phyloP scores from a whole-genome alignment of 2,113 vertebrate species.

The Pterocles burchelli region DNA sequence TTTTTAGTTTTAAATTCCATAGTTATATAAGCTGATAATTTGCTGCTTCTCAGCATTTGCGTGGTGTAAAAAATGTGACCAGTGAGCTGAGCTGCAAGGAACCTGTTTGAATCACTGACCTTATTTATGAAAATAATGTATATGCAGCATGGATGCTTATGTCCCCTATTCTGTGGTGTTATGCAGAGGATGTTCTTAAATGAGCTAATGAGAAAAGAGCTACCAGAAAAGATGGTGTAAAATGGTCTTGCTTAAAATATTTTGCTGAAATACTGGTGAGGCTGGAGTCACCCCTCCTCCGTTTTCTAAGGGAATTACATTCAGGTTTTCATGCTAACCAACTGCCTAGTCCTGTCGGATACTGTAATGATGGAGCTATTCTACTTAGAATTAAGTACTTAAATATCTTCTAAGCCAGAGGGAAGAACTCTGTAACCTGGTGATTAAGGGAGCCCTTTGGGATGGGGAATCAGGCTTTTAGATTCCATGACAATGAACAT shows the following conservation, averaged over 20 bases:
- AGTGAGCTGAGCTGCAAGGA: neutral
- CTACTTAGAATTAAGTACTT: neutral
- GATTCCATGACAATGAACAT: neutral
- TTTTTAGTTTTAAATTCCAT: neutral
- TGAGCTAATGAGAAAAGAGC: neutral
- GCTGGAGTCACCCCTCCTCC: neutral
- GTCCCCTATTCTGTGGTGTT: neutral
- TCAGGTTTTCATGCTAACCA: neutral
- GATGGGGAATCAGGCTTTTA: neutral
- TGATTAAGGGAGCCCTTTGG: conserved; percentile 3
- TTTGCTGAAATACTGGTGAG: neutral
- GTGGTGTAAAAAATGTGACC: neutral
- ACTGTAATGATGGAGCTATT: neutral
- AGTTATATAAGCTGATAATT: neutral
- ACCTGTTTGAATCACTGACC: neutral
- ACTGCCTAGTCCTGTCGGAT: neutral
- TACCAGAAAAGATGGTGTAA: neutral
- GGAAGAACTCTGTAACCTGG: neutral
- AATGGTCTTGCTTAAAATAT: neutral
- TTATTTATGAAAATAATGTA: neutral
- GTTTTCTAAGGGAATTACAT: neutral
- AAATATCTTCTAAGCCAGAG: neutral
- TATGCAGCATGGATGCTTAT: neutral
- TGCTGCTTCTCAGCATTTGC: neutral
- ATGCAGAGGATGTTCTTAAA: neutral